A percentile compares a stretch with the other conserved stretches of the same genome.
Conservation (phyloP, 1,140 invertebrate species). For the Holotrichia oblita region DNA sequence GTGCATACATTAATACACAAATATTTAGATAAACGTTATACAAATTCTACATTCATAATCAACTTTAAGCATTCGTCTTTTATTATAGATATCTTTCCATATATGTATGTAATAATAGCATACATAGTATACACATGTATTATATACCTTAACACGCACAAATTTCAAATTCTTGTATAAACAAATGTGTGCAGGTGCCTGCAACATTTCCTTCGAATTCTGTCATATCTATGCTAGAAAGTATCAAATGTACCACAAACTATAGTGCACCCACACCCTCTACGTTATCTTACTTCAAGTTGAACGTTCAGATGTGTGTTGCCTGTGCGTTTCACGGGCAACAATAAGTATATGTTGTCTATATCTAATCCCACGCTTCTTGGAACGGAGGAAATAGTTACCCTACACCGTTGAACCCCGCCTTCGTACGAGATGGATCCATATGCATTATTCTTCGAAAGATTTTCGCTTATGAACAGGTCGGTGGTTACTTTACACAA, state of each 20-base stretch:
- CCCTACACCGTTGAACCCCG: neutral
- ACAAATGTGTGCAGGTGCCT: neutral
- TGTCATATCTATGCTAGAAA: neutral
- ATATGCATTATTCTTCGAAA: neutral
- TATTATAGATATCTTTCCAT: neutral
- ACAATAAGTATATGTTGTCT: neutral
- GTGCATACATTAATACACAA: too few relatives aligned
- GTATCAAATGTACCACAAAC: constrained; percentile 1
- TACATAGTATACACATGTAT: too few relatives aligned
- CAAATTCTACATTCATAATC: neutral
- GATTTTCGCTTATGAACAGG: constrained; percentile 9
- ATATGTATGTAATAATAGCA: too few relatives aligned
- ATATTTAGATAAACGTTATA: too few relatives aligned
- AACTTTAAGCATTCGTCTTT: neutral
- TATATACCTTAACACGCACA: neutral
- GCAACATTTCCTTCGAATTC: too few relatives aligned
- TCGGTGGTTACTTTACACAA: constrained; percentile 22
- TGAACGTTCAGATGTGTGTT: too few relatives aligned
- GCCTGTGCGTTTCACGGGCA: neutral
- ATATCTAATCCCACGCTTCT: constrained; percentile 27
- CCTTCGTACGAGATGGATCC: neutral
- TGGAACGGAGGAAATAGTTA: constrained; percentile 30
- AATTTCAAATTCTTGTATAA: neutral
- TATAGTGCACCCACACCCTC: neutral
- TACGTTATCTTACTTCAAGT: neutral